Percentiles rank a stretch among this genome's conserved stretches.
Conservation (phyloP, 2,888 invertebrate species). For the Amiota communis region DNA sequence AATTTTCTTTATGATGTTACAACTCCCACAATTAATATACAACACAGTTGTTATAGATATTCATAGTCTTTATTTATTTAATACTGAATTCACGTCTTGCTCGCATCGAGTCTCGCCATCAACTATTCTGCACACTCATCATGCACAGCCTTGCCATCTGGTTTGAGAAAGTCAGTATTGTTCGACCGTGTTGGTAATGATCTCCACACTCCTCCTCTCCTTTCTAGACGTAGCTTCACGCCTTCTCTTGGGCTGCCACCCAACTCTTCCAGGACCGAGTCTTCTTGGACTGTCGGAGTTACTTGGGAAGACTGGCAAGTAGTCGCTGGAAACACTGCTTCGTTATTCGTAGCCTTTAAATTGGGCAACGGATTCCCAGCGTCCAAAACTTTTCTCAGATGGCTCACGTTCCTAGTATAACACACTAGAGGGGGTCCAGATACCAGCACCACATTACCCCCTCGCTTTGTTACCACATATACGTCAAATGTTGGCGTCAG, state of each 20-base stretch:
- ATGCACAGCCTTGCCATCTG: no score
- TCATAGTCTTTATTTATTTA: no score
- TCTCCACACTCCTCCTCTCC: background rate
- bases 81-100: no score
- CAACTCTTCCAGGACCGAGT: no score
- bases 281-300: background rate
- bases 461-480: no score
- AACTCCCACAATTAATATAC: no score
- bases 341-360: background rate
- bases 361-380: background rate
- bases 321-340: background rate
- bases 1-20: no score
- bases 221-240: no score
- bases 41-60: no score
- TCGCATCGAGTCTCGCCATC: no score
- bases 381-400: background rate
- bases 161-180: background rate
- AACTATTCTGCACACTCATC: no score
- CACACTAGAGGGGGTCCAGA: background rate
- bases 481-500: background rate
- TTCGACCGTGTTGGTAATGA: background rate
- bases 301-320: background rate
- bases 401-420: slow-evolving; percentile 5
- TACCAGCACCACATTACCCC: background rate
- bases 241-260: no score